These are phyloP conservation scores for Stenodera caucasica DNA, from an alignment of 2,888 invertebrate genomes.

Conservation along the genomic window DNA sequence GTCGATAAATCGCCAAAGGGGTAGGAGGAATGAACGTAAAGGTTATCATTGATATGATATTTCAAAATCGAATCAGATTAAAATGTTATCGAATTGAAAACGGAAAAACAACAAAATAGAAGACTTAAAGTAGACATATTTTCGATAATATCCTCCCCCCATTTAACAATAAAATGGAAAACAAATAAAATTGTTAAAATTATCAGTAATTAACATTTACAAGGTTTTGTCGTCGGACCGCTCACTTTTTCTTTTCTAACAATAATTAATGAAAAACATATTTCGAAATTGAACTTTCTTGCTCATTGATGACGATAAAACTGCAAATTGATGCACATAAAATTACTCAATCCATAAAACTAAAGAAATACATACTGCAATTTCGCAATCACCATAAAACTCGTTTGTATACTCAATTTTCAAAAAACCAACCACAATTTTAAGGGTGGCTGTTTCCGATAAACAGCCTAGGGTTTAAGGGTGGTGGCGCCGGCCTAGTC, in stretches of 20 bases:
- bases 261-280: too few species aligned
- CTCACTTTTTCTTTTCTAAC: too few species aligned
- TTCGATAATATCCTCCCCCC: not conserved
- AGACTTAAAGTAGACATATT: not conserved
- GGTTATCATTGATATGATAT: not conserved
- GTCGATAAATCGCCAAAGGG: too few species aligned
- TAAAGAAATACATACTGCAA: not conserved
- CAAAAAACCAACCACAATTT: too few species aligned
- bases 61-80: too few species aligned
- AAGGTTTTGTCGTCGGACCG: not conserved
- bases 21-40: not conserved
- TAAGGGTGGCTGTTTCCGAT: too few species aligned
- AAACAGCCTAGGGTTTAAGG: not conserved
- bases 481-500: not conserved
- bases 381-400: not conserved
- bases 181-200: too few species aligned
- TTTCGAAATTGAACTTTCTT: not conserved
- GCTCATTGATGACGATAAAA: not conserved
- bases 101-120: not conserved
- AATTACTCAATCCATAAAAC: not conserved
- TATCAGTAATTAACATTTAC: not conserved
- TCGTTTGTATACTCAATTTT: too few species aligned
- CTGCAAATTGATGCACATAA: constrained; percentile 2
- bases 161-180: too few species aligned
- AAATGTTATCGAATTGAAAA: not conserved